phyloP scores from a whole-genome alignment of 2,797 vertebrate genomes.

The Novumbra hubbsi region DNA sequence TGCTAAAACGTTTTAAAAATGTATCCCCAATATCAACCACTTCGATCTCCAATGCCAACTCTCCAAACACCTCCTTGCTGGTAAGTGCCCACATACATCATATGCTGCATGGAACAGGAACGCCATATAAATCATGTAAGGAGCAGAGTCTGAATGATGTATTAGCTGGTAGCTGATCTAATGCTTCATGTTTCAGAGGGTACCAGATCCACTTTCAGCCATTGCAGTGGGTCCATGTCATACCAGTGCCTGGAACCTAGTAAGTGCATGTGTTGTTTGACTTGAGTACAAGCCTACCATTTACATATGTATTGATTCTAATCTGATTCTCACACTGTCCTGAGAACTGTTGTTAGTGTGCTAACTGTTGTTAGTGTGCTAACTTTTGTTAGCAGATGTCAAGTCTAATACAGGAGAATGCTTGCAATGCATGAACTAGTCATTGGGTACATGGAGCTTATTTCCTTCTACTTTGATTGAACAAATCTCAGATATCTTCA shows the following conservation, averaged over 20 bases:
- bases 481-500: too few species aligned
- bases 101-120: slow-evolving; percentile 50
- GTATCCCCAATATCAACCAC: slow-evolving; percentile 57
- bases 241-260: slow-evolving; percentile 34
- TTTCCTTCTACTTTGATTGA: too few species aligned
- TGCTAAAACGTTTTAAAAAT: slow-evolving; percentile 64
- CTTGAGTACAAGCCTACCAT: slow-evolving; percentile 34
- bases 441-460: too few species aligned
- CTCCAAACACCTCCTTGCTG: slow-evolving; percentile 49
- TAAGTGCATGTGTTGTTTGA: slow-evolving; percentile 59
- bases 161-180: slow-evolving; percentile 17
- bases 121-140: slow-evolving; percentile 65
- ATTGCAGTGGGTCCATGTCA: slow-evolving; percentile 10
- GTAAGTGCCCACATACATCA: slow-evolving; percentile 65
- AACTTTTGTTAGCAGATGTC: slow-evolving; percentile 14
- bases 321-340: background rate
- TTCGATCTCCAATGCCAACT: slow-evolving; percentile 53
- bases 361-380: background rate
- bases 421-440: too few species aligned
- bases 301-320: background rate
- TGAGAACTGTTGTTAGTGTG: background rate
- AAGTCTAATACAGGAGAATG: background rate
- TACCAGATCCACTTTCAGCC: background rate
- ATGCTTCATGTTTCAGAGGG: slow-evolving; percentile 6
- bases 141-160: slow-evolving; percentile 38